Evolutionary conservation across 2,797 vertebrate genomes (phyloP).

Genomic region (Anas bernieri): DNA sequence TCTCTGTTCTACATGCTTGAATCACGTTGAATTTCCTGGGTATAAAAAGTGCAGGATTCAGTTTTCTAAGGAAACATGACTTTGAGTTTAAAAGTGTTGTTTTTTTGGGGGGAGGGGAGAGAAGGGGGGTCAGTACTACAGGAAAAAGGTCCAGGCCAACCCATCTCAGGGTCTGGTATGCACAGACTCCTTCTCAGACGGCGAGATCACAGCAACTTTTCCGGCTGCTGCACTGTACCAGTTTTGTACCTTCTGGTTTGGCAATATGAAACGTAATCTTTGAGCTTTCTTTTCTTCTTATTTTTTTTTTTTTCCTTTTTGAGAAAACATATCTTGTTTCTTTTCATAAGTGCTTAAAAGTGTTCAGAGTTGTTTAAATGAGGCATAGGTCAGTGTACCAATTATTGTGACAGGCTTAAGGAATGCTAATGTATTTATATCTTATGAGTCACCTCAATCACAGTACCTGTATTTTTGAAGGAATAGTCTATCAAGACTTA

Average conservation of each 20-base stretch:
- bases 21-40: not conserved
- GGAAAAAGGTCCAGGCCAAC: not conserved
- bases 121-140: not conserved
- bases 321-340: not conserved
- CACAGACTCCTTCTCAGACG: not conserved
- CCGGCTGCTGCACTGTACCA: not conserved
- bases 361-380: not conserved
- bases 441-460: not conserved
- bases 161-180: not conserved
- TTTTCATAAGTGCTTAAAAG: not conserved
- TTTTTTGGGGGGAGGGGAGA: not conserved
- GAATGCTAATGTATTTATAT: not conserved
- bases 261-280: not conserved
- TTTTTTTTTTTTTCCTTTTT: too few species aligned
- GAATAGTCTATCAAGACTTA: not conserved
- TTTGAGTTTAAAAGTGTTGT: not conserved
- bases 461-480: not conserved
- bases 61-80: not conserved
- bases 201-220: not conserved
- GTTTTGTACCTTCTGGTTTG: slow-evolving; percentile 12
- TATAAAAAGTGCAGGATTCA: not conserved
- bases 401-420: not conserved
- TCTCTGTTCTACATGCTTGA: not conserved
- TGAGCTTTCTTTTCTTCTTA: not conserved
- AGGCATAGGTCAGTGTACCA: not conserved